Conservation (phyloP, 2,888 invertebrate genomes). For the Liodrosophila aerea region DNA sequence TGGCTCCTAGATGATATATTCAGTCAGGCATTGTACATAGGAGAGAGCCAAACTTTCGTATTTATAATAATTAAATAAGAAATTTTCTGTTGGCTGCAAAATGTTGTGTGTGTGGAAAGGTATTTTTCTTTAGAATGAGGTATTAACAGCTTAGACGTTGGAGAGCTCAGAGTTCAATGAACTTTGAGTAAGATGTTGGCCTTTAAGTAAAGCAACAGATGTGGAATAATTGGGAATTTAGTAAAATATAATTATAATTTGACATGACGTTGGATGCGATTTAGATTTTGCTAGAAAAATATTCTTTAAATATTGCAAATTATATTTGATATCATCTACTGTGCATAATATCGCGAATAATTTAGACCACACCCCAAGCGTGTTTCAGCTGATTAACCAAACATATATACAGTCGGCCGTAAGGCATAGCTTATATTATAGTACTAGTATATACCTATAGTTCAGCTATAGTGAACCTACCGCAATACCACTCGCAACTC, state of each 20-base stretch:
- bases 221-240: too few species aligned
- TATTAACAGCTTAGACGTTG: constrained; percentile 5
- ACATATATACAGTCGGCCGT: constrained; percentile 1
- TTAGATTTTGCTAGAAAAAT: too few species aligned
- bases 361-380: too few species aligned
- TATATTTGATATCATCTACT: too few species aligned
- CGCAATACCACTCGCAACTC: constrained; percentile 51
- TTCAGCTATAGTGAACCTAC: constrained; percentile 55
- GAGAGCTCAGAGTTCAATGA: constrained; percentile 6
- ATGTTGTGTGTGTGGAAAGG: neutral
- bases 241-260: too few species aligned
- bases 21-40: neutral
- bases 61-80: constrained; percentile 40
- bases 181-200: neutral
- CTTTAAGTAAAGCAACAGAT: neutral
- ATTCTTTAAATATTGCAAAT: too few species aligned
- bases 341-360: too few species aligned
- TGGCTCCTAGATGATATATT: constrained; percentile 35
- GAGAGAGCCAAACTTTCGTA: constrained; percentile 11
- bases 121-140: neutral
- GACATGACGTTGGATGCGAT: too few species aligned
- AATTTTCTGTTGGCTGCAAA: constrained; percentile 14
- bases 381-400: constrained; percentile 39
- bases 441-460: constrained; percentile 1
- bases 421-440: constrained; percentile 3